Percentiles rank a stretch among this genome's conserved stretches.
Conservation (phyloP, 2,113 vertebrate genomes). For the Micronycteris hirsuta region DNA sequence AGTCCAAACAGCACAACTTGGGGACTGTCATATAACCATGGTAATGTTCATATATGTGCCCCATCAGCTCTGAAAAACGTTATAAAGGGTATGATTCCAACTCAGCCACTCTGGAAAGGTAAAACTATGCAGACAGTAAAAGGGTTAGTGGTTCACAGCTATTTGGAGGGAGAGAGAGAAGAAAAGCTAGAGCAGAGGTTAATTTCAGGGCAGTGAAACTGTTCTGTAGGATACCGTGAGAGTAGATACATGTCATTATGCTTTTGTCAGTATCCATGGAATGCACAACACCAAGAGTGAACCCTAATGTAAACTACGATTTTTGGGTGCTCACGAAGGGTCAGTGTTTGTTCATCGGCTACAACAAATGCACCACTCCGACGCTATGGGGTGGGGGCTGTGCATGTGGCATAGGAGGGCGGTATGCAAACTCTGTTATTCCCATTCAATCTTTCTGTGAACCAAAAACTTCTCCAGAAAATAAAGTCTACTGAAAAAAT, state of each 20-base stretch:
- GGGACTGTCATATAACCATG: neutral
- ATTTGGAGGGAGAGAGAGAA: neutral
- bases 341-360: neutral
- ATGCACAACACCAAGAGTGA: neutral
- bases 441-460: neutral
- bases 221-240: neutral
- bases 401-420: accelerated
- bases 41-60: neutral
- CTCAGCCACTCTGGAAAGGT: neutral
- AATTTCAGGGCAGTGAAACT: neutral
- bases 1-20: neutral
- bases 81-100: neutral
- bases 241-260: neutral
- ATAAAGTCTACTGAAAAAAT: neutral
- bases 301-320: neutral
- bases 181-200: neutral
- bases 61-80: neutral
- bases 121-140: neutral
- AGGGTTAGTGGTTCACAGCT: neutral
- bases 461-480: neutral
- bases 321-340: neutral
- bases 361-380: neutral
- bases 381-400: neutral
- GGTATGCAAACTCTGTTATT: neutral
- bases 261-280: neutral